phyloP scores from a whole-genome alignment of 2,113 vertebrate genomes.

The Misgurnus mizolepis region DNA sequence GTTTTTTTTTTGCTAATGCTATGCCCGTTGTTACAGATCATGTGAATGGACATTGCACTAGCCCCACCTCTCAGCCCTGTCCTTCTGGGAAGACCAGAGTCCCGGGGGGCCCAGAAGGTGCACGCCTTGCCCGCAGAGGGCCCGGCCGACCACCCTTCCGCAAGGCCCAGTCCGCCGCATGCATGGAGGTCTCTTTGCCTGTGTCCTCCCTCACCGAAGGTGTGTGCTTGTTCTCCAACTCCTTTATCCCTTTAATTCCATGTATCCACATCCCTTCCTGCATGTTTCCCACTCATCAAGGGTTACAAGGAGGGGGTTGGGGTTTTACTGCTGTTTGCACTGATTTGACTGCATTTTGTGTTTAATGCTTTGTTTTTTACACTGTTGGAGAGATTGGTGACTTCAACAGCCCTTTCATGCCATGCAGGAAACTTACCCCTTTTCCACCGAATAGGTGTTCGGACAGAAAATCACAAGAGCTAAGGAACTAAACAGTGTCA shows the following conservation, averaged over 20 bases:
- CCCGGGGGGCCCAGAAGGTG: conserved; percentile 86
- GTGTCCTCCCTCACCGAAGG: conserved; percentile 96
- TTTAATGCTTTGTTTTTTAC: conserved; percentile 16
- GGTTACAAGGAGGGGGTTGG: conserved; percentile 41
- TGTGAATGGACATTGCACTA: conserved; percentile 97
- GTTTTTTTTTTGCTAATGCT: conserved; percentile 69
- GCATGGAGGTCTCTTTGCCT: conserved; percentile 98
- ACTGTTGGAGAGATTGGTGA: conserved; percentile 43
- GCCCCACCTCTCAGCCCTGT: conserved; percentile 90
- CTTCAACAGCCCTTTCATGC: conserved; percentile 36
- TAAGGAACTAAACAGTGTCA: too few species aligned
- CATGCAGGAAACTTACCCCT: conserved; percentile 12
- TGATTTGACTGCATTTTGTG: conserved; percentile 40
- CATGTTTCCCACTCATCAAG: conserved; percentile 49
- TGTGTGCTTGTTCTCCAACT: conserved; percentile 74
- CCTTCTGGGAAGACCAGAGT: conserved; percentile 84
- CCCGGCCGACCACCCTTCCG: conserved; percentile 94
- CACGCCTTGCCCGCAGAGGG: conserved; percentile 88
- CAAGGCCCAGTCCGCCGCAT: conserved; percentile 98
- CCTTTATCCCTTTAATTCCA: conserved; percentile 52
- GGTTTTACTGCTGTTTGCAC: conserved; percentile 23
- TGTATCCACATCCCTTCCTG: not conserved
- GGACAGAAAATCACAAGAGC: too few species aligned
- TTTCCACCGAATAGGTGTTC: not conserved
- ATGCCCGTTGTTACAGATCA: conserved; percentile 88